Conservation (phyloP, 2,797 vertebrate genomes). For the Anabacerthia variegaticeps region DNA sequence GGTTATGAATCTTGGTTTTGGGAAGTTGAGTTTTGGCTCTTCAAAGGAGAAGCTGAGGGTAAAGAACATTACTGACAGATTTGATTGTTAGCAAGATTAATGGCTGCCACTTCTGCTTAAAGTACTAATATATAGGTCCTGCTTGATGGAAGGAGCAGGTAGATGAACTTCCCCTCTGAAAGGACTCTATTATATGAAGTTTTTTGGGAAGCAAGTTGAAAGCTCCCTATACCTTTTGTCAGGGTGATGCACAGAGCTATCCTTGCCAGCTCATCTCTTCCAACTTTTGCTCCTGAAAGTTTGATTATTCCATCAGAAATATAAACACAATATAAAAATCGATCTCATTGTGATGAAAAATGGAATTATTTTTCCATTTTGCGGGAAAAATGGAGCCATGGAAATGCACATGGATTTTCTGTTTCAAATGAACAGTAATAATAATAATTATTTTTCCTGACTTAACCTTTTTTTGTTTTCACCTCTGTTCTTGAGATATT, state of each 20-base stretch:
- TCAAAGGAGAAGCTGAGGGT: neutral
- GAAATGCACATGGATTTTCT: neutral
- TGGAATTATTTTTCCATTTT: conserved; percentile 16
- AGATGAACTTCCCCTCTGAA: neutral
- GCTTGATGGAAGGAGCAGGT: neutral
- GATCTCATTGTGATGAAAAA: neutral
- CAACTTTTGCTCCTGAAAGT: neutral
- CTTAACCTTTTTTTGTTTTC: neutral
- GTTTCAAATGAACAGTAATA: neutral
- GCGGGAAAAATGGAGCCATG: neutral
- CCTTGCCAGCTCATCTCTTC: neutral
- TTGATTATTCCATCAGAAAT: neutral
- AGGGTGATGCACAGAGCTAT: neutral
- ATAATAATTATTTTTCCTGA: conserved; percentile 35
- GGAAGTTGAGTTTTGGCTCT: neutral
- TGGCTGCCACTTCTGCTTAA: neutral
- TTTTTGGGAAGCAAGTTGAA: neutral
- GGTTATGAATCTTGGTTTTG: neutral
- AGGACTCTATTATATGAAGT: neutral
- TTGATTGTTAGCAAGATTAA: neutral
- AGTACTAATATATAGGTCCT: neutral
- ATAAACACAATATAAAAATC: neutral
- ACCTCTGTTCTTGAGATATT: neutral
- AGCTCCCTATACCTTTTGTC: neutral
- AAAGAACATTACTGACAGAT: neutral